Evolutionary conservation across 2,797 vertebrate species (phyloP), one percentile per base, ranked within the genome.

Genomic region (Karalla daura): DNA sequence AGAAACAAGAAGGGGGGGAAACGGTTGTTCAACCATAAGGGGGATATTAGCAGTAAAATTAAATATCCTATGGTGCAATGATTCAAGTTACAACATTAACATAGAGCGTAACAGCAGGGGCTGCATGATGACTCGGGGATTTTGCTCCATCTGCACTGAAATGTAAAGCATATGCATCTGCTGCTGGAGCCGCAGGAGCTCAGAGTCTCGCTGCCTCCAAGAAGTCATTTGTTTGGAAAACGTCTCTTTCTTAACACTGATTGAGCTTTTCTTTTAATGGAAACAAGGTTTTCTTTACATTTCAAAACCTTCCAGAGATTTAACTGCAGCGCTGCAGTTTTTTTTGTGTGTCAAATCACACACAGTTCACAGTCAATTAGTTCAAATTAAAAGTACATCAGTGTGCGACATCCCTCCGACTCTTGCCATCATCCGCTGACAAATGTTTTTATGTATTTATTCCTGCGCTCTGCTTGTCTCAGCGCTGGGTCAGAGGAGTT

Each of bases 121-220:
- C 33, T 39, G 53, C 39, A 30, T 32, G 45, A 28, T 1, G 9
- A 30, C 6, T 60, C 20, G 35, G 23, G 35, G 63, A 63, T 51
- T 21, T 60, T 40, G 76, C 43, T 12, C 20, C 12, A 9, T 20
- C 2, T 7, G 18, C 30, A 53, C 46, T 33, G 73, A 56, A 62
- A 66, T 54, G 11, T 32, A 28, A 80, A 54, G 17, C 17, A 30
- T n/a, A 21, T 76, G 39, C 44, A 39, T 39, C 20, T 32, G 7
- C 39, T 15, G 14, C 17, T 18, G 5, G 41, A 53, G 33, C 32
- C 4, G 15, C 20, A 5, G 17, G 10, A 0, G 2, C 35, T n/a
- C 2, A 27, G 28, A 35, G 21, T 47, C 37, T 61, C 18, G 21
- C 24, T 50, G 28, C 18, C 13, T 30, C 18, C 13, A 43, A 44